A percentile compares a stretch with the other conserved stretches of the same genome.
Conservation (phyloP, 1,140 invertebrate species). For the Anastrepha ludens region DNA sequence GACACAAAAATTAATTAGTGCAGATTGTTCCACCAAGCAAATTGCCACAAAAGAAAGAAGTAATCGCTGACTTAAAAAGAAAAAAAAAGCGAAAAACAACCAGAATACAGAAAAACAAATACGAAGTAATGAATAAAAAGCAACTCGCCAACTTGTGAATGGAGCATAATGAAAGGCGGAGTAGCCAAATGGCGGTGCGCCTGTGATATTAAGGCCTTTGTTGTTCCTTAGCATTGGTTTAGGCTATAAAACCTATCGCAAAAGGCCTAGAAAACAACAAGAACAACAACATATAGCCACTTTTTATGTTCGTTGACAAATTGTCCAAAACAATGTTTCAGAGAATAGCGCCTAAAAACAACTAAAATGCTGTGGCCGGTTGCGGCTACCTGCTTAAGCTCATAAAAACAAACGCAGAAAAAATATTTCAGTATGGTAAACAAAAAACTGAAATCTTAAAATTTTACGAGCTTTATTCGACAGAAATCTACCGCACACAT, state of each 20-base stretch:
- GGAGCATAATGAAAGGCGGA: conserved; percentile 21
- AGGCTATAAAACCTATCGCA: conserved; percentile 5
- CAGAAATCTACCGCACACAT: conserved; percentile 53
- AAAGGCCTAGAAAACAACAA: neutral
- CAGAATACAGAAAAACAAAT: neutral
- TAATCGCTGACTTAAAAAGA: neutral
- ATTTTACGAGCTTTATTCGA: conserved; percentile 26
- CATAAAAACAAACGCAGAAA: conserved; percentile 40
- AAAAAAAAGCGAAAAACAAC: neutral
- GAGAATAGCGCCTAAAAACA: conserved; percentile 31
- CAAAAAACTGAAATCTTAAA: neutral
- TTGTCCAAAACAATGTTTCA: conserved; percentile 46
- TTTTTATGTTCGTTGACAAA: conserved; percentile 53
- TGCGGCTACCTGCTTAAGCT: conserved; percentile 50
- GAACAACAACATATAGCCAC: neutral
- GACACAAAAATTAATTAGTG: conserved; percentile 53
- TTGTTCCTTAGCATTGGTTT: neutral
- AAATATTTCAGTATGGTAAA: conserved; percentile 8
- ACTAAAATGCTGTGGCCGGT: neutral
- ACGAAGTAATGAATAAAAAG: conserved; percentile 17
- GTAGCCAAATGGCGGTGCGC: neutral
- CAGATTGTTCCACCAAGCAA: conserved; percentile 33
- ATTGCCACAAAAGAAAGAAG: conserved; percentile 28
- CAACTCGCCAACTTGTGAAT: conserved; percentile 18
- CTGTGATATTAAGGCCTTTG: neutral